Evolutionary conservation across 92 coral and sea anemone genomes (phyloP).

Genomic region (Porites evermanni): DNA sequence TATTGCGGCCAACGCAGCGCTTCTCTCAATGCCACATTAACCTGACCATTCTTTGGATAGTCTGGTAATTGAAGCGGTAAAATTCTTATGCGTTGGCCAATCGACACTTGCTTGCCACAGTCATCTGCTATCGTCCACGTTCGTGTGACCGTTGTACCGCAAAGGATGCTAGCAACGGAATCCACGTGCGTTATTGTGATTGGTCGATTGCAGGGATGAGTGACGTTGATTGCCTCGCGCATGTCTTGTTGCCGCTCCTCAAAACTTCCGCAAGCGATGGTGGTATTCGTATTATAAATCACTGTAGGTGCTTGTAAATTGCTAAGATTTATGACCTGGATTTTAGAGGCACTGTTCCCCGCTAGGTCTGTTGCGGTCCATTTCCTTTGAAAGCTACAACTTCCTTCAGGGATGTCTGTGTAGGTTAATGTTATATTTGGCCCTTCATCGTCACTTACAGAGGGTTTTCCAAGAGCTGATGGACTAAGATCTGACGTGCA

Average conservation of each 20-base stretch:
- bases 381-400: slow-evolving; percentile 63
- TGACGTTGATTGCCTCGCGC: slow-evolving; percentile 62
- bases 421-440: slow-evolving; percentile 54
- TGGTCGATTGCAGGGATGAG: slow-evolving; percentile 80
- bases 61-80: slow-evolving; percentile 78
- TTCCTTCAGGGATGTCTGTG: slow-evolving; percentile 51
- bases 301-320: slow-evolving; percentile 43
- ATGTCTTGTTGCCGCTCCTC: slow-evolving; percentile 58
- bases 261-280: slow-evolving; percentile 73
- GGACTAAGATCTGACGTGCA: slow-evolving; percentile 72
- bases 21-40: slow-evolving; percentile 73
- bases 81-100: slow-evolving; percentile 56
- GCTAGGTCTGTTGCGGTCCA: slow-evolving; percentile 81
- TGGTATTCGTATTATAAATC: slow-evolving; percentile 28
- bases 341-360: slow-evolving; percentile 68
- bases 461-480: slow-evolving; percentile 61
- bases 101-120: slow-evolving; percentile 61
- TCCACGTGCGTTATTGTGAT: slow-evolving; percentile 65
- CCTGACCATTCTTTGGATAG: slow-evolving; percentile 76
- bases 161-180: slow-evolving; percentile 63
- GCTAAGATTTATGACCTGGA: slow-evolving; percentile 51
- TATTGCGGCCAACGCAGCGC: slow-evolving; percentile 84
- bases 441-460: slow-evolving; percentile 73
- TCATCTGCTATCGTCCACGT: slow-evolving; percentile 75
- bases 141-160: slow-evolving; percentile 70